phyloP scores from a whole-genome alignment of 2,888 invertebrate species.

The Drosophila kuntzei region DNA sequence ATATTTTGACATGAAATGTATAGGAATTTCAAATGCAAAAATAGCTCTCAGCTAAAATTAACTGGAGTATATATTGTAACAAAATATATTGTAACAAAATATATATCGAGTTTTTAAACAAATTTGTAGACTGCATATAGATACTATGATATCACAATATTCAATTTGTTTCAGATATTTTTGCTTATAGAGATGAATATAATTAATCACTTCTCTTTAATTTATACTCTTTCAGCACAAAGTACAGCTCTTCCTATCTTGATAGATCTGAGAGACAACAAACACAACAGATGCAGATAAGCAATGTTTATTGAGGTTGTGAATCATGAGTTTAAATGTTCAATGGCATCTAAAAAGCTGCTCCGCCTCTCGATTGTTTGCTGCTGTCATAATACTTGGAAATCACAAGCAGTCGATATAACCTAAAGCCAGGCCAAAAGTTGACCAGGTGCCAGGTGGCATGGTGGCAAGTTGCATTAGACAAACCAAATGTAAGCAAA shows the following conservation, averaged over 20 bases:
- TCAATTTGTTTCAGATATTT: slow-evolving; percentile 1
- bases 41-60: too few relatives aligned
- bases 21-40: too few relatives aligned
- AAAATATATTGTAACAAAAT: too few relatives aligned
- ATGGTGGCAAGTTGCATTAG: slow-evolving; percentile 52
- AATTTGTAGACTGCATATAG: not conserved
- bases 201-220: not conserved
- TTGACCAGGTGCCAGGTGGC: slow-evolving; percentile 10
- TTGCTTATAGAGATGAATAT: not conserved
- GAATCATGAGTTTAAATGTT: slow-evolving; percentile 15
- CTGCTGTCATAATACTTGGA: slow-evolving; percentile 52
- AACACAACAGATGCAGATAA: slow-evolving; percentile 29
- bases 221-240: slow-evolving; percentile 8
- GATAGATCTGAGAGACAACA: slow-evolving; percentile 18
- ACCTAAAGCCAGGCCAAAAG: not conserved
- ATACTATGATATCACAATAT: not conserved
- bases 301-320: slow-evolving; percentile 25
- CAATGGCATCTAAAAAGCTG: slow-evolving; percentile 12
- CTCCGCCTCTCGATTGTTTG: slow-evolving; percentile 17
- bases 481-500: slow-evolving; percentile 22
- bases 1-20: too few relatives aligned
- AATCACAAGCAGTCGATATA: slow-evolving; percentile 60
- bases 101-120: too few relatives aligned
- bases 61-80: too few relatives aligned
- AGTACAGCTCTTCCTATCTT: slow-evolving; percentile 19